phyloP scores from a whole-genome alignment of 2,113 vertebrate species.

The Pedetes capensis region DNA sequence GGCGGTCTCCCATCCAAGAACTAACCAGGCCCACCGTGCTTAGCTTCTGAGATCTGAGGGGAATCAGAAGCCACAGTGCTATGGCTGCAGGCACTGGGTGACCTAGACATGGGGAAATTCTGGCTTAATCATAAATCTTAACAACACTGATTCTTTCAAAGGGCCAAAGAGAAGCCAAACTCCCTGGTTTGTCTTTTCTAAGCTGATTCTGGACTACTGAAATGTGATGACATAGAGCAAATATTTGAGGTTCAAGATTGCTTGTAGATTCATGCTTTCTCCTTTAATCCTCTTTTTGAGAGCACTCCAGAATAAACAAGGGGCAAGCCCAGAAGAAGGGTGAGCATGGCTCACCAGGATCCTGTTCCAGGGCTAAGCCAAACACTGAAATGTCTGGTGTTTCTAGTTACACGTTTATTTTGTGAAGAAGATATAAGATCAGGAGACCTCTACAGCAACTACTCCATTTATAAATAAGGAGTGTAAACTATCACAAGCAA shows the following conservation, averaged over 20 bases:
- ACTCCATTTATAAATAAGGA: constrained; percentile 26
- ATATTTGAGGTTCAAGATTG: constrained; percentile 73
- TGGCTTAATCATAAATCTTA: neutral
- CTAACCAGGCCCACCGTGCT: no score
- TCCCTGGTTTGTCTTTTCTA: constrained; percentile 44
- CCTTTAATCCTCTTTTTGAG: constrained; percentile 66
- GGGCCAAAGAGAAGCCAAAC: constrained; percentile 20
- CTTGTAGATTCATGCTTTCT: constrained; percentile 63
- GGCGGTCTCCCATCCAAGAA: no score
- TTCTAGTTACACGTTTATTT: constrained; percentile 53
- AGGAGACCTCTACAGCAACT: constrained; percentile 36
- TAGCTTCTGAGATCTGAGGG: no score
- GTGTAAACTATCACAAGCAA: constrained; percentile 29
- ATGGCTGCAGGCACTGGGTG: no score
- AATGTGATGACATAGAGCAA: constrained; percentile 70
- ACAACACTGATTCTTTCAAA: constrained; percentile 27
- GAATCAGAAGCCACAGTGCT: no score
- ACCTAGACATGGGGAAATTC: neutral
- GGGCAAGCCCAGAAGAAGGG: constrained; percentile 20
- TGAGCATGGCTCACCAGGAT: constrained; percentile 36
- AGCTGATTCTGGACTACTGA: constrained; percentile 60
- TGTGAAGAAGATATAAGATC: constrained; percentile 53
- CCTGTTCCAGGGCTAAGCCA: constrained; percentile 52
- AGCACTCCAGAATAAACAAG: constrained; percentile 71
- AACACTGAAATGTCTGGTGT: constrained; percentile 53